Base-by-base conservation (phyloP, 2,888 invertebrate genomes). In the Serrognathus titanus region DNA sequence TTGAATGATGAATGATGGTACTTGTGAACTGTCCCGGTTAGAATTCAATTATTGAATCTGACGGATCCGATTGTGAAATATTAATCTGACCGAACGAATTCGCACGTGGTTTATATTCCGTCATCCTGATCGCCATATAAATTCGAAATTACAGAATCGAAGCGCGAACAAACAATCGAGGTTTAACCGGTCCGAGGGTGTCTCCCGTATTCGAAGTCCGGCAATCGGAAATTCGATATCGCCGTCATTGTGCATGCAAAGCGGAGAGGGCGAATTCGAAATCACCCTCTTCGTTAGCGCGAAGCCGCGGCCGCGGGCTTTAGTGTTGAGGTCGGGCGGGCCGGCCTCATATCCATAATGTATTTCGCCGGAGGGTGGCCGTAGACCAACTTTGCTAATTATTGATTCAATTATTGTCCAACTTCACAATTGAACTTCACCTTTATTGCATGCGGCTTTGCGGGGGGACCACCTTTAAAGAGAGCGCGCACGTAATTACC, bases 381-480 rank as follows among this genome's bases (percentile, higher is more conserved):
- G 48, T 55, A 53, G 55, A 52, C 57, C 52, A 61, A 63, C 58
- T 61, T 60, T 60, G 37, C 56, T 58, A 60, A 63, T 61, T 58
- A 61, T 59, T 59, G 61, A 63, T 61, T 61, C 58, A 63, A 61
- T 63, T 61, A 61, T 61, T 63, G 59, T 63, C 53, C 45, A 47
- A 63, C 57, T 63, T 62, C 59, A 57, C 61, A 63, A 61, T 63
- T 59, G 51, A 59, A 54, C 57, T 55, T 55, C 37, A 57, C 58
- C 58, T 62, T 62, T 60, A 62, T 36, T 31, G 40, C 53, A 53
- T 46, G 46, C 47, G 40, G 35, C 48, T 9, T 4, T 20, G 12
- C 43, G 43, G 8, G 43, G 3, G 20, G n/a, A n/a, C 8, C 9
- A 2, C 43, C 12, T 13, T 16, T 43, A n/a, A 43, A 43, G 43